Evolutionary conservation across 2,113 vertebrate genomes (phyloP).

Genomic region (Cebus imitator): DNA sequence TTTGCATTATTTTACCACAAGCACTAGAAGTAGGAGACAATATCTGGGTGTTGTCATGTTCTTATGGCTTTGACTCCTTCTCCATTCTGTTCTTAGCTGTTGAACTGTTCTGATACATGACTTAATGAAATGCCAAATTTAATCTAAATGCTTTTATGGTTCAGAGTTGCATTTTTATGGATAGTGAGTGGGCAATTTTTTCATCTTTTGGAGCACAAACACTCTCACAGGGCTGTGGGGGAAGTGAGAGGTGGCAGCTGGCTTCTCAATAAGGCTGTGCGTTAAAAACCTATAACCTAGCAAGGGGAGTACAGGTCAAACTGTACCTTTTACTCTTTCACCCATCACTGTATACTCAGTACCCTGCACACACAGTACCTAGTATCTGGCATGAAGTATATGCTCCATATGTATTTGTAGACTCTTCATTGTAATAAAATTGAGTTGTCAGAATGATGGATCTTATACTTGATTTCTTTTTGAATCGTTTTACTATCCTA

Average conservation of each 20-base stretch:
- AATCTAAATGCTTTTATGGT: neutral
- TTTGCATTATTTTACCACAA: neutral
- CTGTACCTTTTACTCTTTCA: neutral
- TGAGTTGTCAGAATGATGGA: neutral
- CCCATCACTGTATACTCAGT: too few relatives aligned
- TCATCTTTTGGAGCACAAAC: neutral
- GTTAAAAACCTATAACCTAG: neutral
- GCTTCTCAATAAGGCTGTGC: neutral
- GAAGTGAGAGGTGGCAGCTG: neutral
- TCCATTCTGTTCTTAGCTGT: neutral
- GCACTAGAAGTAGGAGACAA: neutral
- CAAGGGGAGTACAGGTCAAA: neutral
- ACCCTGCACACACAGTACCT: neutral
- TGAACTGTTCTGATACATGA: neutral
- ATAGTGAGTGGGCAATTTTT: neutral
- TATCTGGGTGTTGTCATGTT: neutral
- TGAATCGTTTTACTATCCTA: neutral
- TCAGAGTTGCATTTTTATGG: neutral
- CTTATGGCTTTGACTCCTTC: neutral
- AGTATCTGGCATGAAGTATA: neutral
- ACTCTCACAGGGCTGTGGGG: neutral
- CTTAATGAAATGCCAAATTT: conserved; percentile 10
- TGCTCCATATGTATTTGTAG: neutral
- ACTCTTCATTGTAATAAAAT: neutral
- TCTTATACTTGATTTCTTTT: neutral